Base-by-base conservation (phyloP, 2,888 invertebrate species). In the Drosophila ustulata region DNA sequence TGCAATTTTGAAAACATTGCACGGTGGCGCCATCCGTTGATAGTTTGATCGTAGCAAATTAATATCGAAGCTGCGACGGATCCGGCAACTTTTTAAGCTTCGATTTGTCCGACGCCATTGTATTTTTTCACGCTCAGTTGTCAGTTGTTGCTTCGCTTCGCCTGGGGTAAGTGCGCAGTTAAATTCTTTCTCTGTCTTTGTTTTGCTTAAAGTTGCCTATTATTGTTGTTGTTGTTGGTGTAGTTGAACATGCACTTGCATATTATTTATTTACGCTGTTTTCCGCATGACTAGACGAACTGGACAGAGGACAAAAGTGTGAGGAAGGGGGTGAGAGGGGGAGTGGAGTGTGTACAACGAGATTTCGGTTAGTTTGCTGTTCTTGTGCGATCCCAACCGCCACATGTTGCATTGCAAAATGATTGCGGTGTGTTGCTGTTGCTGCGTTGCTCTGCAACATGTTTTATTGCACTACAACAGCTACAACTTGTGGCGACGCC, bases 391-490 rank as follows among this genome's bases (percentile, higher is more conserved):
- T 66, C 46, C 74, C 26, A 51, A 11, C 59, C 57, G 53, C 58
- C 71, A 80, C 73, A 75, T 71, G 71, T 74, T 69, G 72, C 79
- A 67, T 64, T 62, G 76, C 63, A 64, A 73, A 85, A 73, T 79
- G 66, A 82, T 73, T 82, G 86, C 68, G 86, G 80, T 76, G 59
- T 50, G 18, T 18, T 18, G 18, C 18, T 18, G 18, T 51, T 76
- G 59, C 51, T 51, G 70, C 53, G 57, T 30, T 61, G 76, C 75
- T 67, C 61, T 72, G 80, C 63, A 80, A 79, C 79, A 81, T 82
- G 83, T 82, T 81, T 85, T 76, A 81, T 86, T 80, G 80, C 75
- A 68, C 63, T 73, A 34, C 46, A 34, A 41, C 53, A 59, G 23
- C 62, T 58, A 59, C 59, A 63, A 59, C 46, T 68, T 59, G 78